Evolutionary conservation across 2,888 invertebrate genomes (phyloP).

Genomic region (Leptopterna dolabrata): DNA sequence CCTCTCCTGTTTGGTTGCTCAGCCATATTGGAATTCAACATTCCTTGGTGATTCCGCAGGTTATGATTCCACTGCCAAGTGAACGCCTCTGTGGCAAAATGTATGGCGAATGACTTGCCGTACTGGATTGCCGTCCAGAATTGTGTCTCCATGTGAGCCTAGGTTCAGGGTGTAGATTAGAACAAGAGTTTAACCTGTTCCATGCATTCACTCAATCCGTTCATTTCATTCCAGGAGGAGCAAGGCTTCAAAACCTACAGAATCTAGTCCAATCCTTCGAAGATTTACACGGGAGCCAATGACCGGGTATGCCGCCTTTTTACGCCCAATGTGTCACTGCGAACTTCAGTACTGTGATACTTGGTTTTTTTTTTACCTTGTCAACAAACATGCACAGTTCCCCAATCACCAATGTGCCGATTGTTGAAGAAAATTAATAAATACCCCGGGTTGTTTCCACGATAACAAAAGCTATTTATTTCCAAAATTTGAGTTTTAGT

Average conservation of each 20-base stretch:
- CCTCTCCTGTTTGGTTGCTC: too few species aligned
- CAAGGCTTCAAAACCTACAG: conserved; percentile 45
- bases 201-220: too few species aligned
- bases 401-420: not conserved
- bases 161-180: too few species aligned
- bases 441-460: not conserved
- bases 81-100: too few species aligned
- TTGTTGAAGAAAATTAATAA: not conserved
- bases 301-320: conserved; percentile 45
- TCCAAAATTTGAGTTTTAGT: not conserved
- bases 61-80: too few species aligned
- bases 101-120: too few species aligned
- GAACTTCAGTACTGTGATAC: conserved; percentile 23
- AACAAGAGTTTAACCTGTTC: too few species aligned
- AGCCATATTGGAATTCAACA: too few species aligned
- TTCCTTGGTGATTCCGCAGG: too few species aligned
- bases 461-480: not conserved
- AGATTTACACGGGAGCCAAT: conserved; percentile 26
- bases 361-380: not conserved
- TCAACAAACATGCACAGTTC: not conserved
- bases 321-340: conserved; percentile 23
- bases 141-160: too few species aligned
- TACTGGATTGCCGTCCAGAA: too few species aligned
- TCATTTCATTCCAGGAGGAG: conserved; percentile 19
- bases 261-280: conserved; percentile 48